Base-by-base conservation (phyloP, 2,797 vertebrate species). In the Ciconia nigra region DNA sequence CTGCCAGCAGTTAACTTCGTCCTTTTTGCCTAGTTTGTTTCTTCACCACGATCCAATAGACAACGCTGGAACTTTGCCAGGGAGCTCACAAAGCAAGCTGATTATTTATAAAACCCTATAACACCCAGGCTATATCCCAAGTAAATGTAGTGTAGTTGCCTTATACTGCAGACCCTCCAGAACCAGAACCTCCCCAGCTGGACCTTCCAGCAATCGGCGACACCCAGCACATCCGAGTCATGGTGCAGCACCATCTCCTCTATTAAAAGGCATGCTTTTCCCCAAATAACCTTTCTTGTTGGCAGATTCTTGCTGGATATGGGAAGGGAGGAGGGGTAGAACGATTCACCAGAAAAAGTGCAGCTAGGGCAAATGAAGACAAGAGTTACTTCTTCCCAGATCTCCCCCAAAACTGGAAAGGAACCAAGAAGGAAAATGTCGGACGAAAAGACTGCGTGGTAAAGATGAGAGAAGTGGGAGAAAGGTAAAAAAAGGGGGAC, bases 151-250 rank as follows among this genome's bases (percentile, higher is more conserved):
- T 15, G 24, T 7, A n/a, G 20, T 28, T 57, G 15, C 7, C 42
- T 61, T 31, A 17, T n/a, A 47, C 54, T 37, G 73, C 91, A 85
- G 42, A 37, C 28, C 67, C 83, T 80, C 62, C 57, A 92, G 80
- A 72, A 42, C 55, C n/a, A 74, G 61, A 55, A 66, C 29, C 3
- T 6, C 39, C 76, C 57, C 80, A 81, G 62, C 63, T 69, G 94
- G 91, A 73, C 59, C 70, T 96, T 94, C 91, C 92, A 94, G 89
- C 83, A 95, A 57, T 59, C 2, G 24, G 54, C 71, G 46, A 77
- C 74, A 49, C 26, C 88, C 67, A 76, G 37, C 63, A 58, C 15
- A 58, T 24, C 47, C 42, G 26, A 61, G 19, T 83, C 61, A 28
- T 4, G 16, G 46, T 62, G 57, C 89, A 91, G 83, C 87, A 86